phyloP scores from a whole-genome alignment of 2,888 invertebrate genomes.

The Hemithea aestivaria region DNA sequence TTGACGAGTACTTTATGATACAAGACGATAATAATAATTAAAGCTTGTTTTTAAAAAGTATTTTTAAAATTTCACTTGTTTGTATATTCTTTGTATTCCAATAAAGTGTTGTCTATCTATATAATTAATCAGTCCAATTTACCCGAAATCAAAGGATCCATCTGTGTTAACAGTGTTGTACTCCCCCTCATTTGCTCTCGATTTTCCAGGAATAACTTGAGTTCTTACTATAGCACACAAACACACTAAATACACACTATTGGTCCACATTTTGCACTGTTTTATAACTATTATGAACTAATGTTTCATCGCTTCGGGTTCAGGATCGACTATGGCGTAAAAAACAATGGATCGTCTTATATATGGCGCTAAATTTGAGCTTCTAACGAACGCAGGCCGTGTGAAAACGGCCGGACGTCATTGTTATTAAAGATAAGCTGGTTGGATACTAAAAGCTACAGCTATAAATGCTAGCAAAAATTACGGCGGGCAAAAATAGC shows the following conservation, averaged over 20 bases:
- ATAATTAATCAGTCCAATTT: constrained; percentile 23
- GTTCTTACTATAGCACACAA: constrained; percentile 59
- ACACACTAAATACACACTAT: constrained; percentile 56
- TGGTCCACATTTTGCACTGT: constrained; percentile 52
- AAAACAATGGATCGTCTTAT: constrained; percentile 66
- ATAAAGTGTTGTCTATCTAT: too few relatives aligned
- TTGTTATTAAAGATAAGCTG: constrained; percentile 62
- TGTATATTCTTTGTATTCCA: too few relatives aligned
- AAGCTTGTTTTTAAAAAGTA: too few relatives aligned
- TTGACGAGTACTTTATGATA: too few relatives aligned
- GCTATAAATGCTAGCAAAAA: background rate
- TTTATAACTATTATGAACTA: constrained; percentile 23
- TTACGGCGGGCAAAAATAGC: too few relatives aligned
- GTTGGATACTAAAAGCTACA: constrained; percentile 27
- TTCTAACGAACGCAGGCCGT: constrained; percentile 58
- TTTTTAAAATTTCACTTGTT: too few relatives aligned
- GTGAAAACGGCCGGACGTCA: constrained; percentile 76
- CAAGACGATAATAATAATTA: too few relatives aligned
- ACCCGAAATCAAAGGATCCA: constrained; percentile 88
- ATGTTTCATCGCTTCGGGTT: constrained; percentile 37
- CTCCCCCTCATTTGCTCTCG: constrained; percentile 75
- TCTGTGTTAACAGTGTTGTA: constrained; percentile 84
- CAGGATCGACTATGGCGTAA: constrained; percentile 58
- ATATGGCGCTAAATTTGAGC: constrained; percentile 71
- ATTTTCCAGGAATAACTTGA: constrained; percentile 69